Evolutionary conservation across 1,140 invertebrate genomes (phyloP).

Genomic region (Drosophila jambulina): DNA sequence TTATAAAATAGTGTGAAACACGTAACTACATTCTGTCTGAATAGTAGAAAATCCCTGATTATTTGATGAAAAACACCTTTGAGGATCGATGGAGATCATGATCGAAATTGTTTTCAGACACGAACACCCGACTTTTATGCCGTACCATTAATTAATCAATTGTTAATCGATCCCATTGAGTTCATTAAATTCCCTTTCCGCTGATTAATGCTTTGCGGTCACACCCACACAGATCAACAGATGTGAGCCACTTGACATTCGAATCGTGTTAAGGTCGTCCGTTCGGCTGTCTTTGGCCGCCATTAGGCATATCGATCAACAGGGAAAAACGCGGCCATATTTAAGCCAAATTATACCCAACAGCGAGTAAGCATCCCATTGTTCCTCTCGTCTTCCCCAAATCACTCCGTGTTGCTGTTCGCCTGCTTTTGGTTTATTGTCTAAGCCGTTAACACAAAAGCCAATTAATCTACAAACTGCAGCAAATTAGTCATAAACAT

Average conservation of each 20-base stretch:
- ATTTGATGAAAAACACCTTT: constrained; percentile 1
- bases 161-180: constrained; percentile 38
- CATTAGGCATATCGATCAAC: constrained; percentile 38
- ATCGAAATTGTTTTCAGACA: constrained; percentile 3
- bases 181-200: constrained; percentile 31
- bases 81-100: not conserved
- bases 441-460: constrained; percentile 68
- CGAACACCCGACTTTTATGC: constrained; percentile 2
- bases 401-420: constrained; percentile 27
- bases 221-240: constrained; percentile 33
- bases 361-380: constrained; percentile 4
- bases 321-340: constrained; percentile 19
- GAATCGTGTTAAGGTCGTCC: constrained; percentile 43
- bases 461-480: constrained; percentile 79
- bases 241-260: constrained; percentile 43
- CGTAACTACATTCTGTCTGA: not conserved
- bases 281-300: constrained; percentile 7
- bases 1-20: not conserved
- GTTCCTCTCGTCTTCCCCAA: constrained; percentile 6
- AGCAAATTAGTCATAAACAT: constrained; percentile 77
- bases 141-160: constrained; percentile 25
- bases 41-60: not conserved
- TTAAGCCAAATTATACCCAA: constrained; percentile 50
- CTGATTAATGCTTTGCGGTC: constrained; percentile 39
- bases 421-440: constrained; percentile 35